Evolutionary conservation across 2,888 invertebrate species (phyloP).

Genomic region (Zaprionus bogoriensis): DNA sequence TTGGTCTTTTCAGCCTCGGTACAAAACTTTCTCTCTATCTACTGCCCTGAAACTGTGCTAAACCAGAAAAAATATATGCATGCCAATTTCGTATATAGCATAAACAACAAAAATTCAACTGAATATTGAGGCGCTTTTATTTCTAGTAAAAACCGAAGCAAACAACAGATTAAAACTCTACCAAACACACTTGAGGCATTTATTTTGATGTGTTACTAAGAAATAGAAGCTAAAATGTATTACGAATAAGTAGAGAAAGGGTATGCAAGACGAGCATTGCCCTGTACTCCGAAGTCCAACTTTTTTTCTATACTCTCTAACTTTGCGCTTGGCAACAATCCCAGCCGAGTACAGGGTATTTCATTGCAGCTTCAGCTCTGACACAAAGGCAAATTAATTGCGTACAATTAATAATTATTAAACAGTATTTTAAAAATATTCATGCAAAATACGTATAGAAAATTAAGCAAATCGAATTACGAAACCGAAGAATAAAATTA

Average conservation of each 20-base stretch:
- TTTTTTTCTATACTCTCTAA: neutral
- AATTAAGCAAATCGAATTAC: slow-evolving; percentile 7
- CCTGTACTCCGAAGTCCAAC: slow-evolving; percentile 8
- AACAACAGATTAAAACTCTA: slow-evolving; percentile 35
- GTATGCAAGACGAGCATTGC: neutral
- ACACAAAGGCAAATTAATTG: neutral
- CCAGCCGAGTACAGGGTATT: neutral
- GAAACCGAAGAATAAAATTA: no score
- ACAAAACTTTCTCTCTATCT: neutral
- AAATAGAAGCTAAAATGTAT: slow-evolving; percentile 3
- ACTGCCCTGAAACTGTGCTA: neutral
- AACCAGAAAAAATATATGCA: neutral
- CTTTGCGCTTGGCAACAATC: no score
- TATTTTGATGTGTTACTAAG: slow-evolving; percentile 44
- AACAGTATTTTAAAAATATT: slow-evolving; percentile 30
- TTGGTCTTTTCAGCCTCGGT: neutral
- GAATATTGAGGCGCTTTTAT: neutral
- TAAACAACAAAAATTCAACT: neutral
- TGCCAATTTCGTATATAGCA: no score
- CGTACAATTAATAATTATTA: slow-evolving; percentile 31
- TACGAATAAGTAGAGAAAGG: neutral
- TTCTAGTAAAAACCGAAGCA: neutral
- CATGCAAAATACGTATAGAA: slow-evolving; percentile 18
- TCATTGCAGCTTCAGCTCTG: neutral
- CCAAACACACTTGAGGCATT: slow-evolving; percentile 57